These are phyloP conservation scores for Ursus arctos DNA, from an alignment of 2,113 vertebrate species.

Conservation along the genomic window DNA sequence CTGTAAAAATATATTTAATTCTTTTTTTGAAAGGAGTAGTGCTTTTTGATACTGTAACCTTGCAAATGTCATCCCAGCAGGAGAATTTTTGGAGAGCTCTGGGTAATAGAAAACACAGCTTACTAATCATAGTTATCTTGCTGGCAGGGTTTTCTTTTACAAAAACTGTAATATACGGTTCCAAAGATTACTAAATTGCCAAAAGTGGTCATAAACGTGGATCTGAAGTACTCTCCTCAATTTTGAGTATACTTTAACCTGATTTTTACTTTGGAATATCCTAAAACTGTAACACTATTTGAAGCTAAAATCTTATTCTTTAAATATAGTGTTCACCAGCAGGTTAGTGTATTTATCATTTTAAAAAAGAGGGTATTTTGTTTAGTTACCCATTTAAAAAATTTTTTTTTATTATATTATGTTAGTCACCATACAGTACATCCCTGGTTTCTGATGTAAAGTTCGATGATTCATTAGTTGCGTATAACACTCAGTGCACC, in stretches of 20 bases:
- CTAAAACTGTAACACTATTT: background rate
- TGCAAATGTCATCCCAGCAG: slow-evolving; percentile 64
- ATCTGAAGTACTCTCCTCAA: slow-evolving; percentile 5
- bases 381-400: background rate
- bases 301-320: background rate
- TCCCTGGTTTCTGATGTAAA: too few relatives aligned
- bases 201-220: background rate
- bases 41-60: slow-evolving; percentile 16
- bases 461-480: too few relatives aligned
- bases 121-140: slow-evolving; percentile 69
- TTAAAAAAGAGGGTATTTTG: background rate
- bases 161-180: slow-evolving; percentile 44
- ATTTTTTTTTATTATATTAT: too few relatives aligned
- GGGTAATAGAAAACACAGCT: slow-evolving; percentile 61
- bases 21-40: slow-evolving; percentile 43
- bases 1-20: slow-evolving; percentile 16
- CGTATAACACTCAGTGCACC: too few relatives aligned
- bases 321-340: background rate
- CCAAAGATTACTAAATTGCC: slow-evolving; percentile 45
- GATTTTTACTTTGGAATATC: slow-evolving; percentile 51
- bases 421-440: too few relatives aligned
- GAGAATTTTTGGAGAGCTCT: slow-evolving; percentile 42
- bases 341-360: background rate
- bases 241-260: slow-evolving; percentile 15
- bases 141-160: slow-evolving; percentile 27